Conservation (phyloP, 2,888 invertebrate species). For the Orgyia antiqua region DNA sequence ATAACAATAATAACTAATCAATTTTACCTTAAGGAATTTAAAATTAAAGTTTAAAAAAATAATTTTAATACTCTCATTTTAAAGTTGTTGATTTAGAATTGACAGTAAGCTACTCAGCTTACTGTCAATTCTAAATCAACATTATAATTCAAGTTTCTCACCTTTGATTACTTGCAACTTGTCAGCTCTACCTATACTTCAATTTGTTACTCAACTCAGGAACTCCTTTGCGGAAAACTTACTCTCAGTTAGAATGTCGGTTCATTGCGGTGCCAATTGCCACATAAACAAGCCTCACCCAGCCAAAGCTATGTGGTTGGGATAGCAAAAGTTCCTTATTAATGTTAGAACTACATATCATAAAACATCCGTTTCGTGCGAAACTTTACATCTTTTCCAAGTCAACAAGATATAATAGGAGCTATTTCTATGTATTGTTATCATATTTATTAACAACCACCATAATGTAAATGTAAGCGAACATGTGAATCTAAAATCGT, state of each 20-base stretch:
- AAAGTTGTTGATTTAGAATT: too few relatives aligned
- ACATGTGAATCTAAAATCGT: too few relatives aligned
- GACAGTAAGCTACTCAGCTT: too few relatives aligned
- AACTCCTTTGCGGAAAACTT: constrained; percentile 58
- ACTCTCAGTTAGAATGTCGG: constrained; percentile 44
- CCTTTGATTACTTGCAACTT: constrained; percentile 67
- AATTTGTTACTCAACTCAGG: constrained; percentile 60
- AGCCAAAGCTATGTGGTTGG: constrained; percentile 45
- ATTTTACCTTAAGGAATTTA: too few relatives aligned
- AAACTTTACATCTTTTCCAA: constrained; percentile 36
- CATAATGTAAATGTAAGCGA: too few relatives aligned
- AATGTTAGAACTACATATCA: constrained; percentile 51
- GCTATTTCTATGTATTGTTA: constrained; percentile 29
- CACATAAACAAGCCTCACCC: constrained; percentile 62
- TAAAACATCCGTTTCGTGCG: constrained; percentile 35
- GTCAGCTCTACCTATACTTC: constrained; percentile 49
- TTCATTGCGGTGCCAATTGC: constrained; percentile 67
- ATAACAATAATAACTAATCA: too few relatives aligned
- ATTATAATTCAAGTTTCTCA: constrained; percentile 38
- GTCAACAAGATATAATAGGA: constrained; percentile 28
- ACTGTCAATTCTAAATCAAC: constrained; percentile 48
- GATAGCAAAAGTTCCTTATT: constrained; percentile 56
- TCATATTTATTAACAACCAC: too few relatives aligned
- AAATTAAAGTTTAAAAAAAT: too few relatives aligned
- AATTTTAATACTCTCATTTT: too few relatives aligned